Percentiles rank a stretch among this genome's conserved stretches.
These are phyloP conservation scores for Eupithecia vulgata DNA, from an alignment of 2,888 invertebrate species.

Conservation along the genomic window DNA sequence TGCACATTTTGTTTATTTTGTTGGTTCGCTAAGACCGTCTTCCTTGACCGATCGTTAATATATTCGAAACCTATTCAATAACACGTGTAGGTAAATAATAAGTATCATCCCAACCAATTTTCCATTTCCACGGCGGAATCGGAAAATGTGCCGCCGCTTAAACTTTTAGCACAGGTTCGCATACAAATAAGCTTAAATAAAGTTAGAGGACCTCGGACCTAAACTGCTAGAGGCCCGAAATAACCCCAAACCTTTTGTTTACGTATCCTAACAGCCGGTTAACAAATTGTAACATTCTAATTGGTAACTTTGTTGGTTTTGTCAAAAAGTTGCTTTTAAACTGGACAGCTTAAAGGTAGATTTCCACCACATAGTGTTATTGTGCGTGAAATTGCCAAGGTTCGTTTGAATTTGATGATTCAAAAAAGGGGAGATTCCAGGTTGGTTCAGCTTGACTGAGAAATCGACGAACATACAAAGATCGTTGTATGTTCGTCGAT, in stretches of 20 bases:
- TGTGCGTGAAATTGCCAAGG: too few relatives aligned
- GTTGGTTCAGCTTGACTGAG: too few relatives aligned
- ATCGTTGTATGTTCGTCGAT: too few relatives aligned
- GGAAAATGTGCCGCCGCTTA: slow-evolving; percentile 23
- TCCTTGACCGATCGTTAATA: not conserved
- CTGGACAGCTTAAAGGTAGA: not conserved
- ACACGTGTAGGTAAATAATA: slow-evolving; percentile 4
- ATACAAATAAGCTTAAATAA: slow-evolving; percentile 64
- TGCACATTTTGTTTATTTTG: not conserved
- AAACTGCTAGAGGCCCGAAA: slow-evolving; percentile 59
- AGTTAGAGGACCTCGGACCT: slow-evolving; percentile 61
- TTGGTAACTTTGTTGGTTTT: slow-evolving; percentile 29
- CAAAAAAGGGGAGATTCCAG: too few relatives aligned
- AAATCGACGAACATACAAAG: too few relatives aligned
- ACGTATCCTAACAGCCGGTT: slow-evolving; percentile 59
- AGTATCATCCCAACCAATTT: slow-evolving; percentile 18
- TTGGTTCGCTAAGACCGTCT: not conserved
- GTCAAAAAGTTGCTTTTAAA: slow-evolving; percentile 10
- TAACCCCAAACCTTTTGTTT: slow-evolving; percentile 52
- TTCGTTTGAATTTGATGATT: too few relatives aligned
- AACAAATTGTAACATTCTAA: slow-evolving; percentile 49
- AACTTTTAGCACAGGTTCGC: slow-evolving; percentile 34
- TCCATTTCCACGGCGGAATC: slow-evolving; percentile 14
- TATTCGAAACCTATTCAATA: not conserved
- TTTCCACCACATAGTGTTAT: not conserved